Conservation (phyloP, 1,140 invertebrate genomes). For the Limonius californicus region DNA sequence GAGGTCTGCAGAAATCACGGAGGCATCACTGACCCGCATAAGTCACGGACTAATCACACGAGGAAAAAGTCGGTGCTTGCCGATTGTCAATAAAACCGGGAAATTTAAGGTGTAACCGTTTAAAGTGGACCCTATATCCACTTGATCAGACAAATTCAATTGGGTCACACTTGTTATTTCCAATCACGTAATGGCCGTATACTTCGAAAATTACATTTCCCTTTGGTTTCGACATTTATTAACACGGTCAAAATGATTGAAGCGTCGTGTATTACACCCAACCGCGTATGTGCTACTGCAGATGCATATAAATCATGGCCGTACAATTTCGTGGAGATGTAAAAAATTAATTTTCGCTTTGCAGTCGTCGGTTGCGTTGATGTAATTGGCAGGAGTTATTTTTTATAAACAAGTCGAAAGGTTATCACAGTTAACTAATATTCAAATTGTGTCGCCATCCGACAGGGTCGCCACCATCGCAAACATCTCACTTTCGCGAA, state of each 20-base stretch:
- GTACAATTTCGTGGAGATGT: background rate
- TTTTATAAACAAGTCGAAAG: background rate
- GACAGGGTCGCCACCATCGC: slow-evolving; percentile 8
- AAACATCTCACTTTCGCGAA: background rate
- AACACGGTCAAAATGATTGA: slow-evolving; percentile 1
- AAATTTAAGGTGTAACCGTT: background rate
- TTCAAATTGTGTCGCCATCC: background rate
- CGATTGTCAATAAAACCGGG: background rate
- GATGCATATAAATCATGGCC: background rate
- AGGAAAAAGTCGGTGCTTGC: background rate
- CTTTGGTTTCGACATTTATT: slow-evolving; percentile 3
- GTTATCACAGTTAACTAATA: slow-evolving; percentile 7
- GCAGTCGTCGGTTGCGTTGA: background rate
- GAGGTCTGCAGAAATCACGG: background rate
- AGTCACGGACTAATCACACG: background rate
- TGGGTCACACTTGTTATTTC: background rate
- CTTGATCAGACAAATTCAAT: background rate
- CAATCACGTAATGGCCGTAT: background rate
- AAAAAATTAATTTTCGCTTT: background rate
- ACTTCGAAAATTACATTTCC: background rate
- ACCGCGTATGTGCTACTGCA: slow-evolving; percentile 4
- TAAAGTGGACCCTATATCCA: background rate
- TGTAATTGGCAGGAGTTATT: background rate
- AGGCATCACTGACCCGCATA: background rate
- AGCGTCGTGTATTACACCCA: background rate